Base-by-base conservation (phyloP, 2,888 invertebrate species). In the Xestobium rufovillosum region DNA sequence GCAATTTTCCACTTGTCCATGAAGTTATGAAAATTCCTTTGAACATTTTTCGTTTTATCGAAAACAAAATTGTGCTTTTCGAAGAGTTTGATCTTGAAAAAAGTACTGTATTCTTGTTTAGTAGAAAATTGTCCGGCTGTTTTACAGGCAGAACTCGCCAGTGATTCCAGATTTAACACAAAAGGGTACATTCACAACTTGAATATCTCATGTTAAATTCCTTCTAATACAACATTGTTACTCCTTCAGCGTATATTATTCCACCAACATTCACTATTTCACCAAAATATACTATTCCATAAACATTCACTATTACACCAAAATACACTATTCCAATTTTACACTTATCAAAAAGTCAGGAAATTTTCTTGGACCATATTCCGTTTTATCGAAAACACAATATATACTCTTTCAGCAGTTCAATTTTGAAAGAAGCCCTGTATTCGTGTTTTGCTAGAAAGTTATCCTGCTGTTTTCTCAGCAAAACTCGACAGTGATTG, bases 201-300 rank as follows among this genome's bases (percentile, higher is more conserved):
- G 59, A 44, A 69, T 69, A 2, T 55, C 55, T 10, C 68, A 68
- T 41, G 61, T 64, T 3, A 73, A 75, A 34, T 55, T 56, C 8
- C 53, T 62, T 80, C 81, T 1, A 88, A 89, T 56, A 87, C 86
- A 46, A 88, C 87, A 57, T 79, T 82, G 2, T 89, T 88, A n/a
- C n/a, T n/a, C n/a, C n/a, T n/a, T n/a, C n/a, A n/a, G n/a, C n/a
- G n/a, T n/a, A n/a, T n/a, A n/a, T n/a, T n/a, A n/a, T n/a, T n/a
- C n/a, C n/a, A n/a, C n/a, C n/a, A n/a, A n/a, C 23, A 8, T 23
- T 23, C 23, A 23, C n/a, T n/a, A 8, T 23, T 23, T n/a, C n/a
- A 23, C n/a, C 23, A 23, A 9, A 9, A 8, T 23, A 8, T n/a
- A 8, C 8, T 23, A 8, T 23, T 23, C n/a, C 23, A 9, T 23